Conservation (phyloP, 2,888 invertebrate genomes). For the Pseudolycoriella hygida region DNA sequence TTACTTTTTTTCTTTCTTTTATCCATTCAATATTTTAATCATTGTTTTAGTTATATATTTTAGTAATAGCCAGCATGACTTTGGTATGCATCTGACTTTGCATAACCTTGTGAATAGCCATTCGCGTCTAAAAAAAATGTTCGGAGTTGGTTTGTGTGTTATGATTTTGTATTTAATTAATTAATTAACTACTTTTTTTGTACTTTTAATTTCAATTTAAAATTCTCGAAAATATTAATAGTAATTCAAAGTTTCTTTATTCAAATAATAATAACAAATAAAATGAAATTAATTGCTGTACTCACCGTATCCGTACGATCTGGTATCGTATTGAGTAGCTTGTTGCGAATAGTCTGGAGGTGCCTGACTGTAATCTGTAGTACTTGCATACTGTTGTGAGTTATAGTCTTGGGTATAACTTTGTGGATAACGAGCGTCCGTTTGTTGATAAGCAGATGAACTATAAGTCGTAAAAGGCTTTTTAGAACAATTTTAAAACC, state of each 20-base stretch:
- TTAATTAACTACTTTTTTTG: neutral
- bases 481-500: neutral
- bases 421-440: conserved; percentile 25
- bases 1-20: neutral
- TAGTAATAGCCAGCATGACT: conserved; percentile 6
- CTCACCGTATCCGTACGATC: conserved; percentile 29
- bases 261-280: neutral
- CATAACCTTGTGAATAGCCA: conserved; percentile 27
- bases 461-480: too few relatives aligned
- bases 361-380: conserved; percentile 26
- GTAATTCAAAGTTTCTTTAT: neutral
- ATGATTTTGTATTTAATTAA: neutral
- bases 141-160: neutral
- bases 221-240: neutral
- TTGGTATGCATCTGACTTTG: conserved; percentile 27
- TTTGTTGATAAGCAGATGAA: conserved; percentile 21
- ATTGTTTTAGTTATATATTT: neutral
- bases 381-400: conserved; percentile 24
- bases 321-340: conserved; percentile 21
- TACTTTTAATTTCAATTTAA: neutral
- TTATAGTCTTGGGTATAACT: conserved; percentile 25
- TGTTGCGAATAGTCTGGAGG: conserved; percentile 26
- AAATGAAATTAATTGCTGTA: conserved; percentile 7
- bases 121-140: conserved; percentile 20
- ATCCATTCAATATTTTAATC: neutral